Evolutionary conservation across 2,113 vertebrate genomes (phyloP), one percentile per base, ranked within the genome.

Genomic region (Lethenteron camtschaticum): DNA sequence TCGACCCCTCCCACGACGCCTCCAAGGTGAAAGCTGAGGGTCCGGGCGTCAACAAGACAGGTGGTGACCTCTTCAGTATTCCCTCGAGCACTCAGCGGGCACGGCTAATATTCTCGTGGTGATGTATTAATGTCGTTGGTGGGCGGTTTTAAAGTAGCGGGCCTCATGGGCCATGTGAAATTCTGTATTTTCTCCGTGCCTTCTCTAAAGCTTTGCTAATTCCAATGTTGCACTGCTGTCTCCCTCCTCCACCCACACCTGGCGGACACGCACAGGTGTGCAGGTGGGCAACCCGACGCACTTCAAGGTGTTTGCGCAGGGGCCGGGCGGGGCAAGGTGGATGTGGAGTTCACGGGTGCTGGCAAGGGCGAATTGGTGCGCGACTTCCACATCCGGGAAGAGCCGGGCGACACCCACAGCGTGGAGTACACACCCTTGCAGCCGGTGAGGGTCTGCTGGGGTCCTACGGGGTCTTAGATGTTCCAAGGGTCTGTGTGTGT

Each of bases 1-100:
- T 95, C 1, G 89, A 92, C 2, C 94, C 92, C 20, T 99, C 91
- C 0, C 94, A 99, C 0, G 87, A 97, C 2, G 85, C 89, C 70
- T 86, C 83, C 10, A 97, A 87, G 80, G 94, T 97, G 12, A 94
- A 87, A 75, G 88, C 87, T 4, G 90, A 97, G 70, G 94, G 94
- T 57, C 94, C 94, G 0, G 94, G 94, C 10, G 78, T 97, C 68
- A 84, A 77, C 72, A 85, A 77, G 75, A 79, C 83, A 74, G 94
- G 94, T 96, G 24, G 10, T 41, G 41, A 41, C 41, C 6, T 41
- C 41, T 41, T n/a, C 41, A 41, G 41, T 41, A 41, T 41, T 41
- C 41, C n/a, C 41, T 41, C 41, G 41, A 41, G 41, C 41, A 41
- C 41, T 41, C 41, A 2, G 41, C 41, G 41, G 41, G 41, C 41